A percentile compares a stretch with the other conserved stretches of the same genome.
Evolutionary conservation across 2,113 vertebrate genomes (phyloP).

Genomic region (Bubo bubo): DNA sequence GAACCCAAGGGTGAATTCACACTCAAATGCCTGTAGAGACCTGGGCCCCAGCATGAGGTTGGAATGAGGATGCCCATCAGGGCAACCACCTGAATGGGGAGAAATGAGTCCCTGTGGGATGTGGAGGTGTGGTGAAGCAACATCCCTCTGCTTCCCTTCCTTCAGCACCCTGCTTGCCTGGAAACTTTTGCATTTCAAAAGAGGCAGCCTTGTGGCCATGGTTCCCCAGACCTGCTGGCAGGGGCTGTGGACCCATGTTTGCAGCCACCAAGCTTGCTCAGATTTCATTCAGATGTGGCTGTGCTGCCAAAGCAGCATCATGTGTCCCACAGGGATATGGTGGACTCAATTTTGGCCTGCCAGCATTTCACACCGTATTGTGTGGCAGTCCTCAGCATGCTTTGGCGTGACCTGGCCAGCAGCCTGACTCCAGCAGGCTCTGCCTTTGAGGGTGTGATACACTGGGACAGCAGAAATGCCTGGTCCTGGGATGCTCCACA

Average conservation of each 20-base stretch:
- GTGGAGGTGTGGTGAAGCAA: background rate
- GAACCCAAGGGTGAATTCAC: background rate
- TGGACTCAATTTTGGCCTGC: background rate
- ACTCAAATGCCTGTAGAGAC: background rate
- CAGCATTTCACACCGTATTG: rapidly evolving
- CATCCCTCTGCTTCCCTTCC: background rate
- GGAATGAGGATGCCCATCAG: background rate
- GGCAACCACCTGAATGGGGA: background rate
- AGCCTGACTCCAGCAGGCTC: background rate
- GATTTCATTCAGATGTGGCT: background rate
- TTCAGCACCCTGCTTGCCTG: background rate
- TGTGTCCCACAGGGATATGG: background rate
- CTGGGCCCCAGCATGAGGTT: background rate
- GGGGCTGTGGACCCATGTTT: background rate
- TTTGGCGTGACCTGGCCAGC: background rate
- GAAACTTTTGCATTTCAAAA: background rate
- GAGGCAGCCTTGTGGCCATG: background rate
- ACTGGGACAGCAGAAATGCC: background rate
- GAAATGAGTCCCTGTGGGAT: background rate
- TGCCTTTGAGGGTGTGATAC: background rate
- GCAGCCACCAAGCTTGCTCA: background rate
- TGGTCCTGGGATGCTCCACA: background rate
- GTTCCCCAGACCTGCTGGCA: background rate
- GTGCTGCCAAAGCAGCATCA: background rate
- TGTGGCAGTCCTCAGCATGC: background rate